phyloP scores from a whole-genome alignment of 2,113 vertebrate species.

The Chiloscyllium plagiosum region DNA sequence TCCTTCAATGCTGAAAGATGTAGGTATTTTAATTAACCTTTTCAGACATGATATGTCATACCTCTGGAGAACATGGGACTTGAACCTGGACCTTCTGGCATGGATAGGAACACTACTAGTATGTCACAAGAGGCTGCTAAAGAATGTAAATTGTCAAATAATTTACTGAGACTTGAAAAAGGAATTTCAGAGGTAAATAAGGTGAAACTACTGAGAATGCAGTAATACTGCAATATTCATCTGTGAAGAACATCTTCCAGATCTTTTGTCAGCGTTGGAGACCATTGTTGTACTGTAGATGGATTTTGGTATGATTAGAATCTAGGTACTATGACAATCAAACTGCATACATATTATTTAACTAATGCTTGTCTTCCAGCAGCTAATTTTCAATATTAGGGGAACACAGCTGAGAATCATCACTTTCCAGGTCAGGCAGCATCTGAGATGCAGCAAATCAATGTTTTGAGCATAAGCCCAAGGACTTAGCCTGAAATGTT shows the following conservation, averaged over 20 bases:
- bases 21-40: too few species aligned
- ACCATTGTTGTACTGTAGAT: neutral
- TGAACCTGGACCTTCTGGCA: too few species aligned
- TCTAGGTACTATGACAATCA: neutral
- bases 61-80: too few species aligned
- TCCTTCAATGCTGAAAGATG: neutral
- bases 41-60: too few species aligned
- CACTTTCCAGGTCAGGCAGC: too few species aligned
- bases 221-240: neutral
- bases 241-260: neutral
- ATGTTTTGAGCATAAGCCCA: too few species aligned
- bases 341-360: neutral
- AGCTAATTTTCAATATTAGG: neutral
- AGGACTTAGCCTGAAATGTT: too few species aligned
- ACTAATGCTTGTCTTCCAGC: neutral
- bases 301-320: neutral
- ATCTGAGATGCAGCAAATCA: too few species aligned
- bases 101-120: too few species aligned
- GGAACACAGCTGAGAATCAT: neutral
- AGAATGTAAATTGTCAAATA: neutral
- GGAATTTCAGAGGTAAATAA: neutral
- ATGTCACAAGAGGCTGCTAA: too few species aligned
- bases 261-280: neutral
- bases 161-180: neutral
- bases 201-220: neutral